Percentiles rank a stretch among this genome's conserved stretches.
These are phyloP conservation scores for Anguilla marmorata DNA, from an alignment of 2,797 vertebrate genomes.

Conservation along the genomic window DNA sequence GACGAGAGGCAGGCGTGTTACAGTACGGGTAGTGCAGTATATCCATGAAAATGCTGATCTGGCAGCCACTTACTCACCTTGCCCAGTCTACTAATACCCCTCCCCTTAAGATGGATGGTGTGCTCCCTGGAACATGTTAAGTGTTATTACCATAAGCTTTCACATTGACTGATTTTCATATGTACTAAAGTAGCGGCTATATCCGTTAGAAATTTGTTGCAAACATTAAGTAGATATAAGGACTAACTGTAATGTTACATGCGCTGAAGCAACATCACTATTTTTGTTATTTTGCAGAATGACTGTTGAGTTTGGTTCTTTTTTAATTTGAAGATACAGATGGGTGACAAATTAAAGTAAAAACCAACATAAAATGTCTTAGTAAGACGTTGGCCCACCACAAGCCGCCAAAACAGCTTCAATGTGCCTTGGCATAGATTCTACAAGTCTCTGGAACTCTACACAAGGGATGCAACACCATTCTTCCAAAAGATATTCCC, in stretches of 20 bases:
- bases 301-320: neutral
- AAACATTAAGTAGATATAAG: neutral
- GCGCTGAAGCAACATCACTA: neutral
- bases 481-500: too few relatives aligned
- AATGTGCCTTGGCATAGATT: too few relatives aligned
- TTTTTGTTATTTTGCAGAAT: neutral
- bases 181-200: neutral
- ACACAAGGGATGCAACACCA: too few relatives aligned
- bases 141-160: neutral
- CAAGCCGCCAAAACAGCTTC: too few relatives aligned
- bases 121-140: neutral
- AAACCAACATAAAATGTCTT: too few relatives aligned
- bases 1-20: neutral
- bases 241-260: neutral
- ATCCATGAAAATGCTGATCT: constrained; percentile 14
- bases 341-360: too few relatives aligned
- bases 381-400: too few relatives aligned
- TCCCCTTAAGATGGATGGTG: neutral
- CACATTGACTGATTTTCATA: neutral
- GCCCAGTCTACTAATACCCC: neutral
- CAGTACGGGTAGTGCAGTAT: neutral
- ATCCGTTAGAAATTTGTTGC: neutral
- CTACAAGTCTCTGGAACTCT: too few relatives aligned
- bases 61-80: constrained; percentile 7
- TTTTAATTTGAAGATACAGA: neutral